Conservation (phyloP, 2,113 vertebrate genomes). For the human (Homo sapiens) region GRCh38 chr14:55659501-55660000, state of each 20-base stretch:
- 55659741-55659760: background rate
- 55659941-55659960: background rate
- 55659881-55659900: background rate
- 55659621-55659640: conserved; percentile 45
- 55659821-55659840: background rate
- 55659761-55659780: background rate
- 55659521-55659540: background rate
- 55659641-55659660: conserved; percentile 70
- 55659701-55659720: conserved; percentile 83
- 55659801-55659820: background rate
- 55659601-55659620: background rate
- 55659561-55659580: conserved; percentile 42
- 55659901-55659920: background rate
- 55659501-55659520: conserved; percentile 28
- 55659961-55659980: background rate
- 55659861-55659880: background rate
- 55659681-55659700: conserved; percentile 84
- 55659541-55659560: background rate
- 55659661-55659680: conserved; percentile 82
- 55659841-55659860: background rate
- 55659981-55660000: conserved; percentile 13
- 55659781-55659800: background rate
- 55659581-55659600: conserved; percentile 49
- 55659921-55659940: background rate
- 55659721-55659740: conserved; percentile 22